Evolutionary conservation across 2,113 vertebrate genomes (phyloP).

Genomic region (Peromyscus polionotus): DNA sequence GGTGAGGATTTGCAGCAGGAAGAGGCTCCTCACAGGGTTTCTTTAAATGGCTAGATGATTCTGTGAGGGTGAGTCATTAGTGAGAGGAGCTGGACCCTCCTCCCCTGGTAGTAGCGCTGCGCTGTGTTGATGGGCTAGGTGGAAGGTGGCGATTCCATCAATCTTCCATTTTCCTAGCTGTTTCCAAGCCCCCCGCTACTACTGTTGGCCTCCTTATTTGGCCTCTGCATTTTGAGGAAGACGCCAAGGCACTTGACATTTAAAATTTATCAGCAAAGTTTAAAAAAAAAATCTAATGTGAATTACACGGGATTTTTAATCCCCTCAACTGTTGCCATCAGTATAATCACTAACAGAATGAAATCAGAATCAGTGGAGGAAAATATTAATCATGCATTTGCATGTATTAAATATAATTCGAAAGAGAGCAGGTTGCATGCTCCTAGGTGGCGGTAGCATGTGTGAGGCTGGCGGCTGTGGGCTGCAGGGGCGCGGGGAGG

Average conservation of each 20-base stretch:
- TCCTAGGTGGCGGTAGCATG: slow-evolving; percentile 52
- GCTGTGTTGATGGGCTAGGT: not conserved
- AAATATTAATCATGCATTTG: slow-evolving; percentile 82
- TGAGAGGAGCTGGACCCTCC: not conserved
- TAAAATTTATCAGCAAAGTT: slow-evolving; percentile 82
- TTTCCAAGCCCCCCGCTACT: not conserved
- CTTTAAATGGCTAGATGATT: slow-evolving; percentile 17
- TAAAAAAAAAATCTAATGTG: slow-evolving; percentile 70
- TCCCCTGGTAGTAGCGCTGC: not conserved
- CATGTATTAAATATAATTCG: slow-evolving; percentile 76
- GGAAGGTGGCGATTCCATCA: not conserved
- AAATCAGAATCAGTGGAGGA: slow-evolving; percentile 83
- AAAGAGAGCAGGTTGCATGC: slow-evolving; percentile 52
- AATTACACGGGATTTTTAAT: slow-evolving; percentile 82
- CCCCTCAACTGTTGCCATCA: slow-evolving; percentile 78
- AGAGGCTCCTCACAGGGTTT: not conserved
- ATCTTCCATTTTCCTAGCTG: not conserved
- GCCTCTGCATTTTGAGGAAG: slow-evolving; percentile 66
- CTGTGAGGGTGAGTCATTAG: slow-evolving; percentile 13
- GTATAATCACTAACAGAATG: slow-evolving; percentile 84
- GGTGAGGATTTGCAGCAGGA: slow-evolving; percentile 2
- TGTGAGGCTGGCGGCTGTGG: slow-evolving; percentile 43
- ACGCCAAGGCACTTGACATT: slow-evolving; percentile 75
- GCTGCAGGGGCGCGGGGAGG: not conserved
- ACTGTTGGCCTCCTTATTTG: slow-evolving; percentile 66